Evolutionary conservation across 2,888 invertebrate species (phyloP), one percentile per base, ranked within the genome.

Genomic region (Drosophila mulleri): DNA sequence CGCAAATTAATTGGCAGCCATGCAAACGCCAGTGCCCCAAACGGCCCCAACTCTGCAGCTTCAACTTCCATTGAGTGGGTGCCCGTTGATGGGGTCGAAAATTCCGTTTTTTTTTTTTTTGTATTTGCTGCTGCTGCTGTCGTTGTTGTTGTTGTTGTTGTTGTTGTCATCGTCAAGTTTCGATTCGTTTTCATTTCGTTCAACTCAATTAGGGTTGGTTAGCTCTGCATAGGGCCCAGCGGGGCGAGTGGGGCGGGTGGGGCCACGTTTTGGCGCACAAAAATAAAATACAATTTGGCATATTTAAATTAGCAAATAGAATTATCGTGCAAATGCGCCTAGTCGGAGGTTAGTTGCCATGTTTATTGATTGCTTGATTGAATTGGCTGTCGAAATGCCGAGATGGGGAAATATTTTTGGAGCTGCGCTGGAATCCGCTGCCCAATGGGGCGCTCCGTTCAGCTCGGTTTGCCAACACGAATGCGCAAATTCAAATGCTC

Each of bases 1-100:
- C 92, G 91, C 92, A 92, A 92, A 91, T 92, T 92, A 92, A 92
- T 92, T 92, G 92, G 81, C 83, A 78, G 88, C 79, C 89, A 86
- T 87, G 85, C 82, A 84, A 85, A 73, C 83, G 88, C 73, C 80
- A 75, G 72, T 64, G 67, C 71, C 72, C 67, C 62, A 67, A 68
- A 65, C 54, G 9, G 9, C n/a, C 20, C 35, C 50, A 32, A 32
- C 18, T 32, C 56, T 68, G 50, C 35, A 53, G n/a, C 26, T 18
- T 12, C 48, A 52, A 41, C 65, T 73, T 72, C 54, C 42, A 59
- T 62, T 62, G 54, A 66, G 70, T 53, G 75, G 75, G 60, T 69
- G 69, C 53, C 57, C 32, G 20, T 50, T 5, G 56, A 41, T 47
- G 54, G 53, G 64, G 60, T 35, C 16, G 29, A 16, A 42, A 42